These are phyloP conservation scores for Grapholita molesta DNA, from an alignment of 1,140 invertebrate species.

Conservation along the genomic window DNA sequence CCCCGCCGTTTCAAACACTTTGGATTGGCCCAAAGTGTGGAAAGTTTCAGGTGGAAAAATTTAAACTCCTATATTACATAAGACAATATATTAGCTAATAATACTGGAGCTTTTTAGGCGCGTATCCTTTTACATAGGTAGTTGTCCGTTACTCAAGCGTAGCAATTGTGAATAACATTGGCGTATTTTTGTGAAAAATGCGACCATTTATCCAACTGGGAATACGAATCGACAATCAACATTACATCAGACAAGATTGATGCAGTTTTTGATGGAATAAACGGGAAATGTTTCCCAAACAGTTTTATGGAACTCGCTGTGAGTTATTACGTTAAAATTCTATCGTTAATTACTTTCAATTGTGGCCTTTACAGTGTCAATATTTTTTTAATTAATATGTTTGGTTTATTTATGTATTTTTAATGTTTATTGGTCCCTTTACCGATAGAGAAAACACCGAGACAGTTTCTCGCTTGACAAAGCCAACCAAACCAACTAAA, in stretches of 20 bases:
- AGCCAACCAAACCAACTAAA: no score
- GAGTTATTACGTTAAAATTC: not conserved
- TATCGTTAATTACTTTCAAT: not conserved
- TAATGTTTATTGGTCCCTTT: no score
- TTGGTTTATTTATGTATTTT: no score
- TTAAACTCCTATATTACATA: no score
- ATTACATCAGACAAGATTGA: constrained; percentile 7
- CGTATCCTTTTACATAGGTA: not conserved
- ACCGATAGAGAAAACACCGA: no score
- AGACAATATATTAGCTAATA: no score
- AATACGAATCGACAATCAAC: constrained; percentile 14
- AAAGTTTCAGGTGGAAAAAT: no score
- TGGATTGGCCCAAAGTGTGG: no score
- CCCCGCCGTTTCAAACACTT: no score
- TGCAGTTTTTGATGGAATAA: constrained; percentile 7
- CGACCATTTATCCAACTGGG: constrained; percentile 27
- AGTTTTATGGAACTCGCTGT: not conserved
- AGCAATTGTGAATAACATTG: constrained; percentile 32
- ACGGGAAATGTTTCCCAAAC: not conserved
- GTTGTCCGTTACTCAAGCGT: not conserved
- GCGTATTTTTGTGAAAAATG: constrained; percentile 39
- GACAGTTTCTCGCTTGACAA: no score
- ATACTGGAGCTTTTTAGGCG: no score
- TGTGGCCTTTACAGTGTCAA: not conserved
- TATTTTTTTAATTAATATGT: no score